These are phyloP conservation scores for Apteryx owenii DNA, from an alignment of 2,113 vertebrate species.

Conservation along the genomic window DNA sequence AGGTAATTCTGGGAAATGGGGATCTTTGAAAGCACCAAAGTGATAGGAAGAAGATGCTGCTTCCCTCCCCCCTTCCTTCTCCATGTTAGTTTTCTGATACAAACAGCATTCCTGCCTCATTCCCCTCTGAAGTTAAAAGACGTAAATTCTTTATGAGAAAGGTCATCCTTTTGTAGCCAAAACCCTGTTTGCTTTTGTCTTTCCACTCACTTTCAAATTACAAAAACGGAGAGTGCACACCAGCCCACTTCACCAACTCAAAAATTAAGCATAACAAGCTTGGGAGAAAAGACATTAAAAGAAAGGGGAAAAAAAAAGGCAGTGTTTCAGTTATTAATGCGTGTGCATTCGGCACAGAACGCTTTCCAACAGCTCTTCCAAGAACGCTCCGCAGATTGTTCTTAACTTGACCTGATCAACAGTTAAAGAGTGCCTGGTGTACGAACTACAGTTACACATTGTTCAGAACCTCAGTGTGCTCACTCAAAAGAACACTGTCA, in stretches of 20 bases:
- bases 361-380: conserved; percentile 65
- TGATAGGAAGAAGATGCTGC: background rate
- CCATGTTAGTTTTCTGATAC: conserved; percentile 70
- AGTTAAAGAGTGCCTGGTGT: background rate
- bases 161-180: conserved; percentile 81
- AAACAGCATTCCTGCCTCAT: conserved; percentile 72
- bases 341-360: background rate
- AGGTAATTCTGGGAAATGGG: conserved; percentile 38
- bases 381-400: conserved; percentile 31
- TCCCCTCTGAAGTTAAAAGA: conserved; percentile 76
- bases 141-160: conserved; percentile 82
- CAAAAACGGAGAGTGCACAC: conserved; percentile 58
- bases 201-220: conserved; percentile 75
- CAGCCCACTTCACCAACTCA: conserved; percentile 62
- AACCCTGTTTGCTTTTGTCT: conserved; percentile 81
- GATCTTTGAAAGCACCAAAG: conserved; percentile 23
- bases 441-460: conserved; percentile 32
- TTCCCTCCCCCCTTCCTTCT: conserved; percentile 49
- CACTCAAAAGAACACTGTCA: conserved; percentile 66
- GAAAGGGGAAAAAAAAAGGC: background rate
- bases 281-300: no score
- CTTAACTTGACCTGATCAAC: conserved; percentile 28
- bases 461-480: conserved; percentile 59
- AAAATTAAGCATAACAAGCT: conserved; percentile 71
- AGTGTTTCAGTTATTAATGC: conserved; percentile 56